phyloP scores from a whole-genome alignment of 92 coral and sea anemone genomes.

The Scolanthus callimorphus region DNA sequence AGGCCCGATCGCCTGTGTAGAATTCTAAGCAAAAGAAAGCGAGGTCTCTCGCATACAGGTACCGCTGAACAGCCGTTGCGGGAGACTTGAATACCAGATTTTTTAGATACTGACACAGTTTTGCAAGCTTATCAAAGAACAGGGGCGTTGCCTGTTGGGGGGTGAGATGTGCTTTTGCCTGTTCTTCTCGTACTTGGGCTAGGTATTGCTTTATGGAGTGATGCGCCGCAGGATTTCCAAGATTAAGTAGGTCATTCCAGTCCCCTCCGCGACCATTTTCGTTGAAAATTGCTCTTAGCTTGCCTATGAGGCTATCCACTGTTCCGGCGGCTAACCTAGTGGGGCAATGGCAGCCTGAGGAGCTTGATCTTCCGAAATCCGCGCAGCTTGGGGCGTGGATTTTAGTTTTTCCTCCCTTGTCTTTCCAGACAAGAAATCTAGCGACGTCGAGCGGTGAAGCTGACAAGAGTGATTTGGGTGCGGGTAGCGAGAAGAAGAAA shows the following conservation, averaged over 20 bases:
- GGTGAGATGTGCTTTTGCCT: constrained; percentile 12
- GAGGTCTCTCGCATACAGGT: not conserved
- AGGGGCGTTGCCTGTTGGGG: constrained; percentile 17
- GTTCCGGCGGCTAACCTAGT: constrained; percentile 63
- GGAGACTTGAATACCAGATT: not conserved
- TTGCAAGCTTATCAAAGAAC: not conserved
- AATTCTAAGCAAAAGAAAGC: not conserved
- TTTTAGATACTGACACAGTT: not conserved
- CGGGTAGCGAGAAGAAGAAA: not conserved
- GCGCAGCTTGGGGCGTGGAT: constrained; percentile 10
- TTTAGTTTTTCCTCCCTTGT: constrained; percentile 37
- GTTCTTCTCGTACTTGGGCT: constrained; percentile 14
- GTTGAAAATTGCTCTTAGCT: constrained; percentile 35
- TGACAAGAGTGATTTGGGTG: not conserved
- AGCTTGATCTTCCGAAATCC: constrained; percentile 2
- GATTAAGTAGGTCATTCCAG: constrained; percentile 45
- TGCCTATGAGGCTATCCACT: constrained; percentile 42
- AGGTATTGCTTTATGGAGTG: constrained; percentile 43
- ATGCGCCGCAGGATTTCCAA: constrained; percentile 58
- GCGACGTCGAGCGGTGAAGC: constrained; percentile 21
- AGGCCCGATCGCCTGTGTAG: not conserved
- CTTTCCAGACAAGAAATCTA: constrained; percentile 45
- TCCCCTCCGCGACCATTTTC: constrained; percentile 45
- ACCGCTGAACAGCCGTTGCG: not conserved
- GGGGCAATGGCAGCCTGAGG: constrained; percentile 41